Evolutionary conservation across 2,888 invertebrate species (phyloP).

Genomic region (Silvanus unidentatus): DNA sequence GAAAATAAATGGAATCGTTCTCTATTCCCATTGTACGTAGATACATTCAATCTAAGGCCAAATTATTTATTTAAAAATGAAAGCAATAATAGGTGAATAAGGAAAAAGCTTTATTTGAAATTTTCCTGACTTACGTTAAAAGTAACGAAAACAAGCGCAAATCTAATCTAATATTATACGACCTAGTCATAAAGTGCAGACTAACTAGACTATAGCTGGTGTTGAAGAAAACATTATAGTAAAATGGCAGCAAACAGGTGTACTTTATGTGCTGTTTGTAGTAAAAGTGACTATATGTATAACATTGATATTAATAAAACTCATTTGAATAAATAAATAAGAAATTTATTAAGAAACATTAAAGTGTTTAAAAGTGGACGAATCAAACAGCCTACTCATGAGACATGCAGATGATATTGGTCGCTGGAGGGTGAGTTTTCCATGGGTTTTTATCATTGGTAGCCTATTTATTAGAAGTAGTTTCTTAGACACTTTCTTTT

Average conservation of each 20-base stretch:
- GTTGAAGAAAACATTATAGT: conserved; percentile 10
- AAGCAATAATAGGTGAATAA: no score
- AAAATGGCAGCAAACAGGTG: conserved; percentile 19
- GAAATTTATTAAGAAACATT: background rate
- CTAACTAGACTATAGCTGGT: no score
- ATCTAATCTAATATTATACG: no score
- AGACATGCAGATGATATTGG: conserved; percentile 55
- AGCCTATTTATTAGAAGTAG: background rate
- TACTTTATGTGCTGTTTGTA: conserved; percentile 12
- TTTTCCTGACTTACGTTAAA: no score
- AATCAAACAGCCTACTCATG: conserved; percentile 32
- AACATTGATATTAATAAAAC: background rate
- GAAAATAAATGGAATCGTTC: no score
- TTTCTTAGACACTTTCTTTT: no score
- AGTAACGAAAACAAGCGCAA: no score
- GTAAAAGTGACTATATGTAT: conserved; percentile 8
- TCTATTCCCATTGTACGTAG: no score
- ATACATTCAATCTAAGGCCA: no score
- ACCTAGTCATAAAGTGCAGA: no score
- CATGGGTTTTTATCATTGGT: background rate
- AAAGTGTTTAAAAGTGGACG: conserved; percentile 6
- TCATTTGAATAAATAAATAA: background rate
- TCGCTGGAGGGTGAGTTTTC: conserved; percentile 50
- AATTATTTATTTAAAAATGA: no score
- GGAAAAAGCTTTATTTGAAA: no score